Evolutionary conservation across 2,113 vertebrate species (phyloP).

Genomic region (Helogale parvula): DNA sequence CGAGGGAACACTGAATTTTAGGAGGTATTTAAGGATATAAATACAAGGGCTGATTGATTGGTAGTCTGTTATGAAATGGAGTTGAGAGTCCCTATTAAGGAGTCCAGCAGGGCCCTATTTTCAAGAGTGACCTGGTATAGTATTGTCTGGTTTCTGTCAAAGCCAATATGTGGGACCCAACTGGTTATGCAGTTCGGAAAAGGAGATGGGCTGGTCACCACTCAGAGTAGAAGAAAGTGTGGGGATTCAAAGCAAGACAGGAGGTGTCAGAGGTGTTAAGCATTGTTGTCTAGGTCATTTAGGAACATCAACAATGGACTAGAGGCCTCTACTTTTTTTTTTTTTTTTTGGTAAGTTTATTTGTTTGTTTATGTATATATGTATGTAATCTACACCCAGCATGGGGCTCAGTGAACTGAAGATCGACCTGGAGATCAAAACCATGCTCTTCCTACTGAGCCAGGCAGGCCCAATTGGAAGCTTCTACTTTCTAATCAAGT

Average conservation of each 20-base stretch:
- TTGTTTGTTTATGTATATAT: background rate
- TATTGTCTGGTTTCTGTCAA: background rate
- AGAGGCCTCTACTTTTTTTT: background rate
- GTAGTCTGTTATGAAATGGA: background rate
- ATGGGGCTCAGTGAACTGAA: background rate
- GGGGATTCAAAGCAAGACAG: background rate
- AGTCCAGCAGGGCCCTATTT: background rate
- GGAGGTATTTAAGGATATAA: background rate
- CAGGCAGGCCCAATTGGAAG: background rate
- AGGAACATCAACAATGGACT: background rate
- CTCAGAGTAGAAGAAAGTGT: background rate
- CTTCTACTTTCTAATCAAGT: background rate
- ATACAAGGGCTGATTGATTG: background rate
- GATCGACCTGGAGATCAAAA: background rate
- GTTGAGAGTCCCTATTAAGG: background rate
- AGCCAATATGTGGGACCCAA: background rate
- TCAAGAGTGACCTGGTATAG: background rate
- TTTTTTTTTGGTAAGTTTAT: background rate
- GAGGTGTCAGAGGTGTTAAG: background rate
- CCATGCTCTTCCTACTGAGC: background rate
- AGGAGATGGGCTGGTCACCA: background rate
- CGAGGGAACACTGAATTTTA: background rate
- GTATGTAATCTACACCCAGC: background rate
- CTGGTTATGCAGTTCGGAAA: constrained; percentile 7
- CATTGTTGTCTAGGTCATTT: background rate